Conservation (phyloP, 1,140 invertebrate species). For the Rhopalosiphum maidis region DNA sequence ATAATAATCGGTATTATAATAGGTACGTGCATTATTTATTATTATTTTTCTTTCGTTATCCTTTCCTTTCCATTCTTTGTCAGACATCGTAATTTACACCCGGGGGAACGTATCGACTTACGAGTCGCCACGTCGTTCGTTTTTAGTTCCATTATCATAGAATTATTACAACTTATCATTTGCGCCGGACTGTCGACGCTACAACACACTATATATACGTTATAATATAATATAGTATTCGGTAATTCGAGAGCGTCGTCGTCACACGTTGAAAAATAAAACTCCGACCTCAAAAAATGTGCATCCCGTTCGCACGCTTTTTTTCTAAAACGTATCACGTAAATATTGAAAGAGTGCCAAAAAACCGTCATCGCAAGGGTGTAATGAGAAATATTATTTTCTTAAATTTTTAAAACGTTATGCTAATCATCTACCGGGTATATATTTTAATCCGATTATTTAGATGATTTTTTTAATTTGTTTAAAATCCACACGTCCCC, state of each 20-base stretch:
- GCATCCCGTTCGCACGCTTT: neutral
- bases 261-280: neutral
- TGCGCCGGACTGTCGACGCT: neutral
- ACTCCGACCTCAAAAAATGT: neutral
- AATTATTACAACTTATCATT: neutral
- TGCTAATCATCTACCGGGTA: neutral
- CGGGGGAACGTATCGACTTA: slow-evolving; percentile 5
- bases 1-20: neutral
- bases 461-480: neutral
- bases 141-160: slow-evolving; percentile 16
- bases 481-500: neutral
- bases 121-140: neutral
- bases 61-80: neutral
- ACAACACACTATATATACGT: neutral
- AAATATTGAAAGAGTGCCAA: neutral
- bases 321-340: neutral
- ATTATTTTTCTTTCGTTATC: neutral
- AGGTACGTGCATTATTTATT: neutral
- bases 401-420: neutral
- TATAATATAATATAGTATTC: neutral
- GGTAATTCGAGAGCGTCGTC: neutral
- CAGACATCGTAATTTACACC: neutral
- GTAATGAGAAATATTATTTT: neutral
- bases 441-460: neutral
- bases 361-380: neutral